These are phyloP conservation scores for Tortrix viridana DNA, from an alignment of 2,888 invertebrate genomes.

Conservation along the genomic window DNA sequence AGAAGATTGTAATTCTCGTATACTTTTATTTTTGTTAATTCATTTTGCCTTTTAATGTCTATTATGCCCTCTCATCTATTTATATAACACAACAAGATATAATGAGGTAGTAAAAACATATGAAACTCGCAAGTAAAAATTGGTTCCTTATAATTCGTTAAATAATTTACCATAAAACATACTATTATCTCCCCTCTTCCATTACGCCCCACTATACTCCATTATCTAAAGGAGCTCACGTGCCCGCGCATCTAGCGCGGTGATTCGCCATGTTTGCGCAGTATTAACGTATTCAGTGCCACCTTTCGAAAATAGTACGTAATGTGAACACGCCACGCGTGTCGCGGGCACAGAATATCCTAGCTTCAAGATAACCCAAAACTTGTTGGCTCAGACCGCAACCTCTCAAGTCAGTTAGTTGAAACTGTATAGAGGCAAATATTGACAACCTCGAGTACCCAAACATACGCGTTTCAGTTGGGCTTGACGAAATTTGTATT, in stretches of 20 bases:
- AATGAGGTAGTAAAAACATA: no score
- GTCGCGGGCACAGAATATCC: no score
- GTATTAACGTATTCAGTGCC: background rate
- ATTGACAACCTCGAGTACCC: slow-evolving; percentile 12
- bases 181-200: background rate
- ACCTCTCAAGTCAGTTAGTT: slow-evolving; percentile 14
- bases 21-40: no score
- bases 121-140: no score
- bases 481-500: slow-evolving; percentile 10
- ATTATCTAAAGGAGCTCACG: slow-evolving; percentile 49
- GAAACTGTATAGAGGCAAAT: slow-evolving; percentile 24
- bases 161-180: no score
- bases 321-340: no score
- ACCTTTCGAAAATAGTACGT: no score
- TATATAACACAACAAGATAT: no score
- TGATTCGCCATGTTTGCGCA: slow-evolving; percentile 28
- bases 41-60: no score
- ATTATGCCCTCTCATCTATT: no score
- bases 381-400: slow-evolving; percentile 21
- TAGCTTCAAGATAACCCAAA: slow-evolving; percentile 14
- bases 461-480: background rate
- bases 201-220: slow-evolving; percentile 29
- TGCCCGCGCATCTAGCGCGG: slow-evolving; percentile 47
- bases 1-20: background rate
- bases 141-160: no score